Base-by-base conservation (phyloP, 2,113 vertebrate species). In the Pardalotus punctatus region DNA sequence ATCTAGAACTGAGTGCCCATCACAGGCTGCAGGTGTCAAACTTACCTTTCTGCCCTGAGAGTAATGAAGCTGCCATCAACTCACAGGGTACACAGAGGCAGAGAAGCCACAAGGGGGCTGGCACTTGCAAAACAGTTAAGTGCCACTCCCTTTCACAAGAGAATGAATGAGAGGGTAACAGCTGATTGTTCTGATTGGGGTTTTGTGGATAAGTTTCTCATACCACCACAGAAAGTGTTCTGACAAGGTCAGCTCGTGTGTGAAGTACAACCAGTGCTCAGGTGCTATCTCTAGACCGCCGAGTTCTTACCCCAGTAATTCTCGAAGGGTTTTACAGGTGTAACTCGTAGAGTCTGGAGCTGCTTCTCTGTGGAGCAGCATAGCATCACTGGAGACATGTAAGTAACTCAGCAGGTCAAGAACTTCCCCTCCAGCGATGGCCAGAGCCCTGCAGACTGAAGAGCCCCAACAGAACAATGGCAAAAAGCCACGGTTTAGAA, bases 301-400 rank as follows among this genome's bases (percentile, higher is more conserved):
- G 0, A 83, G 56, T 50, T 93, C 92, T 95, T 76, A 83, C 33
- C 71, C 71, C 64, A 92, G 20, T 33, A 69, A 82, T 23, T 86
- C 70, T 23, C 0, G 0, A 78, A 87, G 81, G 36, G 67, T 82
- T 95, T 90, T 85, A 82, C 62, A 82, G 71, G 25, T 86, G 57
- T 61, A 90, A 93, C 42, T 69, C 2, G 7, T 6, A 29, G 38
- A 88, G 54, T 42, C 60, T 93, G 62, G 43, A 91, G 69, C 70
- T 92, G 87, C 84, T 88, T 72, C 86, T 86, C 80, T 74, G 72
- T 40, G 57, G 70, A 93, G 90, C 94, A 90, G 85, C 89, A 95
- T 0, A 86, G 77, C 85, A 88, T 57, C 70, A 67, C 77, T 93
- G 81, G 36, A 93, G 86, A 87, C 40, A 81, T 14, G 31, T 22